Conservation (phyloP, 2,888 invertebrate species). For the Rhaphigaster nebulosa region DNA sequence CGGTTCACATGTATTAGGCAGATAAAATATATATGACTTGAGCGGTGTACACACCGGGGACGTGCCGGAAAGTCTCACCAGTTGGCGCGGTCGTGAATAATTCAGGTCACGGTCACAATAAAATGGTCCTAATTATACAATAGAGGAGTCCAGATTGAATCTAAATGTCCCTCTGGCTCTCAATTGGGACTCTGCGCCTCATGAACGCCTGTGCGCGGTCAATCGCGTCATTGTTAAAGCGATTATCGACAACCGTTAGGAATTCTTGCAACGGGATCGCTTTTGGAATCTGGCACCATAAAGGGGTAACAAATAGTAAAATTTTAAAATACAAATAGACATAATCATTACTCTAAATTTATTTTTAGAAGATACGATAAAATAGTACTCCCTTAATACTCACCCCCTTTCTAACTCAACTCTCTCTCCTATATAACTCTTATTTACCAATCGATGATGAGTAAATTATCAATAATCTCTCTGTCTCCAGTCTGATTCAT, state of each 20-base stretch:
- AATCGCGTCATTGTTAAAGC: not conserved
- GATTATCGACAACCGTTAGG: not conserved
- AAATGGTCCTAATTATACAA: constrained; percentile 49
- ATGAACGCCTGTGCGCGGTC: not conserved
- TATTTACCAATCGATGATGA: too few relatives aligned
- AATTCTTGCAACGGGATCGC: not conserved
- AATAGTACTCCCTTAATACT: too few relatives aligned
- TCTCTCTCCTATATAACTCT: too few relatives aligned
- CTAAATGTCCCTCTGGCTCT: constrained; percentile 24
- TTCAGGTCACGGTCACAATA: constrained; percentile 49
- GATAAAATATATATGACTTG: not conserved
- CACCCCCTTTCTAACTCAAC: too few relatives aligned
- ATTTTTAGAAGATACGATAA: too few relatives aligned
- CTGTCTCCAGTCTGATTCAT: too few relatives aligned
- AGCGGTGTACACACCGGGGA: constrained; percentile 22
- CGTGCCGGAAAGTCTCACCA: constrained; percentile 39
- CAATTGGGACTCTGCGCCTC: not conserved
- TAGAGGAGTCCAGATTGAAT: constrained; percentile 45
- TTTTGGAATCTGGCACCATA: not conserved
- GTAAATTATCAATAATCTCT: too few relatives aligned
- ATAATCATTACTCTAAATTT: not conserved
- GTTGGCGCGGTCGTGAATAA: constrained; percentile 32
- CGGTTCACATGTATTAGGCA: not conserved
- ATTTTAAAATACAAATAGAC: not conserved
- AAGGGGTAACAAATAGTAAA: not conserved